Evolutionary conservation across 1,140 invertebrate species (phyloP).

Genomic region (Nasonia vitripennis): DNA sequence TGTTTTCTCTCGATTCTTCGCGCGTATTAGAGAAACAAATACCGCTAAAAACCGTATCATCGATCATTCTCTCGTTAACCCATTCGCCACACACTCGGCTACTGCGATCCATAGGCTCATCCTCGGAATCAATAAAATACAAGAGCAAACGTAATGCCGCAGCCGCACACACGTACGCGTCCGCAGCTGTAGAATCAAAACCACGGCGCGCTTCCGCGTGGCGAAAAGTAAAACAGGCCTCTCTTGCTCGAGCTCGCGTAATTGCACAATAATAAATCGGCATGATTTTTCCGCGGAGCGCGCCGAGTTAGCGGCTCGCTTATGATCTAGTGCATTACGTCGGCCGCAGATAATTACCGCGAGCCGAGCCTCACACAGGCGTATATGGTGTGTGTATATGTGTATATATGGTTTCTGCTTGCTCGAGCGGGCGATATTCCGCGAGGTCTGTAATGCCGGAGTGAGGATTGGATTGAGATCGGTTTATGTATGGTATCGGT

Average conservation of each 20-base stretch:
- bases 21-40: no score
- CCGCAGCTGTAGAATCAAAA: neutral
- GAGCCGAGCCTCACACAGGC: neutral
- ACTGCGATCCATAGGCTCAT: no score
- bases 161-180: neutral
- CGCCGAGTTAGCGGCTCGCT: slow-evolving; percentile 39
- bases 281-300: slow-evolving; percentile 19
- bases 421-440: neutral
- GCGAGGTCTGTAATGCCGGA: neutral
- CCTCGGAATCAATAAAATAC: no score
- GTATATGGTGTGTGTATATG: neutral
- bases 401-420: slow-evolving; percentile 2
- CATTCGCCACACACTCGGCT: no score
- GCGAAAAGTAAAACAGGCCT: slow-evolving; percentile 34
- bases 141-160: no score
- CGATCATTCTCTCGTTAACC: no score
- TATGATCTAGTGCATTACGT: slow-evolving; percentile 37
- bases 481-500: neutral
- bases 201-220: slow-evolving; percentile 14
- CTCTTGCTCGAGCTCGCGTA: slow-evolving; percentile 10
- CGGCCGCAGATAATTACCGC: slow-evolving; percentile 17
- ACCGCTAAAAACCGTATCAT: no score
- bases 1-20: no score
- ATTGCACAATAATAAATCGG: slow-evolving; percentile 49
- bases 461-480: neutral